Base-by-base conservation (phyloP, 2,797 vertebrate genomes). In the Micrastur ruficollis region DNA sequence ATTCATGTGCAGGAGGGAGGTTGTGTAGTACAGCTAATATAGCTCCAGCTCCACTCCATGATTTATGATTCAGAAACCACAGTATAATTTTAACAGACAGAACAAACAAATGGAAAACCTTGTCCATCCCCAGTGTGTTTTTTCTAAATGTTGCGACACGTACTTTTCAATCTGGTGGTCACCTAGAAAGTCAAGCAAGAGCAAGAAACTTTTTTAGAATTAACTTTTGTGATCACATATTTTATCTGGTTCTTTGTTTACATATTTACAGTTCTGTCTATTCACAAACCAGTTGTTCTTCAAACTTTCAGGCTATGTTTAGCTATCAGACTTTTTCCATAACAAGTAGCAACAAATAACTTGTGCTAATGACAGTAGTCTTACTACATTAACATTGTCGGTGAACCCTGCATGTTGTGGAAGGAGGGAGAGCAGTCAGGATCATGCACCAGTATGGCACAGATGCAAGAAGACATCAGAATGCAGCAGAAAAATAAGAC, bases 11-110 rank as follows among this genome's bases (percentile, higher is more conserved):
- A 84, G 80, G 70, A 93, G 76, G 81, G 94, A 97, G 95, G 49
- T 90, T 76, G 7, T 86, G 61, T 68, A 93, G 84, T 58, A 86
- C 83, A 90, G 90, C 90, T 96, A 74, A 89, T 94, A 82, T 52
- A 85, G 86, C 73, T 95, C 67, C 95, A 97, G 93, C 94, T 97
- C 96, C 90, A 87, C 81, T 80, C 90, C 68, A 55, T 89, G 90
- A 96, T 97, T 97, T 97, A 96, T 93, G 94, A 95, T 88, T 86
- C 83, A 91, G 87, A 97, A 96, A 91, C 65, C 79, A 81, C 85
- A 67, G 81, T 55, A 83, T 90, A 82, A 93, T 95, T 97, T 82
- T 90, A 97, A 95, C 49, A 91, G 90, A 82, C 75, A 91, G 59
- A 95, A 82, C 38, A 96, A 97, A 95, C 80, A 95, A 93, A 76